These are phyloP conservation scores for Tetragnatha montana DNA, from an alignment of 2,888 invertebrate genomes.

Conservation along the genomic window DNA sequence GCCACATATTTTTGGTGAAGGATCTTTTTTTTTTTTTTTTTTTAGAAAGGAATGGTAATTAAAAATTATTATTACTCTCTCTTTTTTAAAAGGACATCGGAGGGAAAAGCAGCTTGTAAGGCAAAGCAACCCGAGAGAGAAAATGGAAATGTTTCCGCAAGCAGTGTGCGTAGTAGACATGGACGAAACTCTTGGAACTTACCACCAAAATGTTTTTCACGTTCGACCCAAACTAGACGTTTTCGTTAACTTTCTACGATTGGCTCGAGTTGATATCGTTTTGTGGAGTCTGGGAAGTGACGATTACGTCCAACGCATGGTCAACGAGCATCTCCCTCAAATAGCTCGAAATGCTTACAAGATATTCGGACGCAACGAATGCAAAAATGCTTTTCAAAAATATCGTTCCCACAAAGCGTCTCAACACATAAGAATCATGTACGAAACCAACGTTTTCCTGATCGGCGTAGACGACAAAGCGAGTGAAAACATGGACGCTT, in stretches of 20 bases:
- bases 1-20: too few relatives aligned
- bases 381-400: not conserved
- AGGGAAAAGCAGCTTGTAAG: too few relatives aligned
- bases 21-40: too few relatives aligned
- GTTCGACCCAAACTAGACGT: not conserved
- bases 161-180: conserved; percentile 7
- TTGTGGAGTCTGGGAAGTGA: conserved; percentile 7
- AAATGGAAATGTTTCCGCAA: too few relatives aligned
- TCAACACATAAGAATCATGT: conserved; percentile 8
- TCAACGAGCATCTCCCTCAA: not conserved
- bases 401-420: not conserved
- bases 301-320: not conserved
- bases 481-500: conserved; percentile 9
- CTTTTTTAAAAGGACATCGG: too few relatives aligned
- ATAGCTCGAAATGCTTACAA: not conserved
- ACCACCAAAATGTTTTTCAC: not conserved
- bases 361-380: conserved; percentile 19
- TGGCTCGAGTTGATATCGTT: not conserved
- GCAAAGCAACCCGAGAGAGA: too few relatives aligned
- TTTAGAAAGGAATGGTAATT: too few relatives aligned
- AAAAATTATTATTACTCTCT: too few relatives aligned
- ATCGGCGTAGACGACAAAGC: conserved; percentile 20
- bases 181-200: conserved; percentile 18
- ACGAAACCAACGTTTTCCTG: not conserved
- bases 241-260: conserved; percentile 1